Conservation (phyloP, 1,140 invertebrate species). For the Diplogasteroides magnus region DNA sequence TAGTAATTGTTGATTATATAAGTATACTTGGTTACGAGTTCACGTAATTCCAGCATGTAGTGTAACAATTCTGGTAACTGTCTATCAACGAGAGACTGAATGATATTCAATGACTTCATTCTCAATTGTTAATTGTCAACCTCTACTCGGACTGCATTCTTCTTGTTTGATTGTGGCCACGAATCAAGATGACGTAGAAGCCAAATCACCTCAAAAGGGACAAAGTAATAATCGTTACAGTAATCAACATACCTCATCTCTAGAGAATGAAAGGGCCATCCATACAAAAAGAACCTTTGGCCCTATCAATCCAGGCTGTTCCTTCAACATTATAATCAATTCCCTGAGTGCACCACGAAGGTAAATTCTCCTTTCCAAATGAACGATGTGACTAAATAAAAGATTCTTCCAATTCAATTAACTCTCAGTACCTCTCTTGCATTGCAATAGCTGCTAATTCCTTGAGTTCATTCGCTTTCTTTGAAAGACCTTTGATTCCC, state of each 20-base stretch:
- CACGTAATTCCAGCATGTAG: slow-evolving; percentile 87
- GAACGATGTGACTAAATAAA: slow-evolving; percentile 31
- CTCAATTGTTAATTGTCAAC: slow-evolving; percentile 58
- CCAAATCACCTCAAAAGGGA: slow-evolving; percentile 66
- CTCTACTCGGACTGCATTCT: not conserved
- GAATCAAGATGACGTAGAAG: slow-evolving; percentile 90
- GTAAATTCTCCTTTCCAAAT: slow-evolving; percentile 87
- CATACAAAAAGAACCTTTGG: slow-evolving; percentile 81
- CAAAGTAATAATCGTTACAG: not conserved
- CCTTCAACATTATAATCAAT: slow-evolving; percentile 85
- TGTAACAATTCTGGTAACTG: slow-evolving; percentile 94
- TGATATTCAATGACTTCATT: too few species aligned
- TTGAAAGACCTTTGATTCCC: slow-evolving; percentile 73
- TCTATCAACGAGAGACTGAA: slow-evolving; percentile 60
- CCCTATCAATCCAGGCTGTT: slow-evolving; percentile 88
- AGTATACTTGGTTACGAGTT: slow-evolving; percentile 65
- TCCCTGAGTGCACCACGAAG: slow-evolving; percentile 89
- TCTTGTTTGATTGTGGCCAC: slow-evolving; percentile 70
- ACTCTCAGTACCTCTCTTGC: slow-evolving; percentile 30
- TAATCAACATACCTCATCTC: slow-evolving; percentile 75
- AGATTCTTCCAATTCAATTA: too few species aligned
- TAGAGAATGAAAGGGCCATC: slow-evolving; percentile 84
- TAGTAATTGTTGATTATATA: slow-evolving; percentile 97
- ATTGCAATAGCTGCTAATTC: slow-evolving; percentile 33
- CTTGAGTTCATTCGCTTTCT: slow-evolving; percentile 44